Evolutionary conservation across 2,113 vertebrate genomes (phyloP), one percentile per base, ranked within the genome.

Genomic region (Calonectris borealis): DNA sequence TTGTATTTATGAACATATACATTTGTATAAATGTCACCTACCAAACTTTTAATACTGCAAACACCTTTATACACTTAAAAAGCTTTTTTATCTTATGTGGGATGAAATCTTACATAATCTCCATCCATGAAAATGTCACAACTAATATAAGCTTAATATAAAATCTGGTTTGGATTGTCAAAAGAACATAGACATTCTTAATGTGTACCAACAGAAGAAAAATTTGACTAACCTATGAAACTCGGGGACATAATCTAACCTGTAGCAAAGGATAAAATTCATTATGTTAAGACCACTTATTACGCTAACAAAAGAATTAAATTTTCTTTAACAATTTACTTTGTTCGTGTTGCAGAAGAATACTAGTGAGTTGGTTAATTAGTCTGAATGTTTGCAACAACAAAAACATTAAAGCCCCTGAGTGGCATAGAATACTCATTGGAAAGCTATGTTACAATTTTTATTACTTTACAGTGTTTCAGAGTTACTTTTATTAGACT

Each of bases 181-280:
- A 49, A 87, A 70, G 26, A 27, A 70, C 22, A 65, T 10, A 70
- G 34, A 31, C 4, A 79, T 73, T 40, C 19, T 46, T 52, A 34
- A n/a, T 10, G 7, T 0, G 0, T 20, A 52, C 2, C 10, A 72
- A 32, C 2, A 70, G 19, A 25, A 60, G 21, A n/a, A 69, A 86
- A 71, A 80, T 27, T 6, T 44, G 32, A 52, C 34, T 84, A 22
- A 40, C 11, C 9, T 69, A 34, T 44, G 44, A 88, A 82, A 54
- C 5, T 17, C 3, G 0, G n/a, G 15, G n/a, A 51, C 26, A 76
- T 46, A 52, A 44, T 16, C 49, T 68, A 64, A 52, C 8, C 8
- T 77, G 8, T 64, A 52, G 24, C 16, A 82, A 87, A 71, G 38
- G 32, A 62, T 34, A 88, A 66, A 78, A 77, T 31, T 29, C 2